These are phyloP conservation scores for Brienomyrus longianalis DNA, from an alignment of 2,113 vertebrate genomes.

Conservation along the genomic window DNA sequence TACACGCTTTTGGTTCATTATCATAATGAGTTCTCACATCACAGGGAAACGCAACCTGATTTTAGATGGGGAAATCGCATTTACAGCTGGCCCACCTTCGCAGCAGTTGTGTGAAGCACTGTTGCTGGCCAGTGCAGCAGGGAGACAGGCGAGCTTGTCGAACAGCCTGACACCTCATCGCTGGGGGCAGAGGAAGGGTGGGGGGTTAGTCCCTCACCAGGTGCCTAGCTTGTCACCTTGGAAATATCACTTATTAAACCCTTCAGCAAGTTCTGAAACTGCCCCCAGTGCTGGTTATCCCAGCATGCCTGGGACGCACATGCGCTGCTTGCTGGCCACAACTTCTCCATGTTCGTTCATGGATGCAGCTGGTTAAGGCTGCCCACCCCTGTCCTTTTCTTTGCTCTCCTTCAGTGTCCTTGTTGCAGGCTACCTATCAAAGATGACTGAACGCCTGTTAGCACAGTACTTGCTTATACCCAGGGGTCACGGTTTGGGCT, in stretches of 20 bases:
- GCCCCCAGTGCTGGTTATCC: background rate
- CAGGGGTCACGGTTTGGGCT: background rate
- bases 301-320: background rate
- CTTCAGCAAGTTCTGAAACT: background rate
- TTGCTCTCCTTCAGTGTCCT: background rate
- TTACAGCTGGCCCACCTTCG: background rate
- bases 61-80: background rate
- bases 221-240: background rate
- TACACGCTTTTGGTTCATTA: background rate
- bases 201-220: background rate
- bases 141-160: background rate
- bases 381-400: background rate
- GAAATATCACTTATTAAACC: background rate
- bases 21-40: background rate
- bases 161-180: background rate
- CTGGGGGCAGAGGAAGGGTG: background rate
- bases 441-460: background rate
- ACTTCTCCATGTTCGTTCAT: background rate
- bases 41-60: background rate
- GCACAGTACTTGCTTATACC: background rate
- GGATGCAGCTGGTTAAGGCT: background rate
- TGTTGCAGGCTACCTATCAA: background rate
- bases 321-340: background rate
- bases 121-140: background rate
- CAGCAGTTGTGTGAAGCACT: background rate